Base-by-base conservation (phyloP, 2,113 vertebrate species). In the Coptodon rendalli region DNA sequence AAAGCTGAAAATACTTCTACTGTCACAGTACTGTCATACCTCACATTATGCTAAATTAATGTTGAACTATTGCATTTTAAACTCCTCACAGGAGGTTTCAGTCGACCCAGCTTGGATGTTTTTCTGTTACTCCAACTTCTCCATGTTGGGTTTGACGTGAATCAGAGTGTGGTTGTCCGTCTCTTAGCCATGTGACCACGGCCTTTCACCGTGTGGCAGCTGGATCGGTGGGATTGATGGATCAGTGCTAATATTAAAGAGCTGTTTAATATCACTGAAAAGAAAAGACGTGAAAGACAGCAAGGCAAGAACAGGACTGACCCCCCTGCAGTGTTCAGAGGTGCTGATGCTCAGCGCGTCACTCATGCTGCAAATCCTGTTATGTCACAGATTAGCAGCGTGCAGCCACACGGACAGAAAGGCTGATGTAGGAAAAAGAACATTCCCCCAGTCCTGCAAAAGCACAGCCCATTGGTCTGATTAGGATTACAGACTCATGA, bases 371-470 rank as follows among this genome's bases (percentile, higher is more conserved):
- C 19, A 6, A 29, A 73, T 5, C 40, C 81, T 54, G 88, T 94
- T 92, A 91, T 76, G 87, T 93, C 93, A 92, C 82, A 87, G 87
- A 89, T 91, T 83, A 94, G 80, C 63, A 45, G 84, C 24, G 16
- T 10, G 16, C 66, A 43, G 22, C 66, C 7, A 16, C 7, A 0
- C 40, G 17, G 52, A 31, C 6, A 66, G 40, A 83, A 2, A 4
- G 71, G 40, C 14, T 8, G 90, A 83, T 73, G 50, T 6, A 5
- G 9, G 29, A 12, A 73, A 5, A 73, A 48, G 68, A 45, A 9
- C 27, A n/a, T n/a, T n/a, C n/a, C n/a, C n/a, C n/a, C 3, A 3
- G 68, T 27, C n/a, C 36, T 43, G 38, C 38, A 85, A 87, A 87
- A 43, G 66, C 22, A 45, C 68, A 92, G 92, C 73, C 88, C 48